These are phyloP conservation scores for Marmota monax DNA, from an alignment of 2,113 vertebrate genomes.

Conservation along the genomic window DNA sequence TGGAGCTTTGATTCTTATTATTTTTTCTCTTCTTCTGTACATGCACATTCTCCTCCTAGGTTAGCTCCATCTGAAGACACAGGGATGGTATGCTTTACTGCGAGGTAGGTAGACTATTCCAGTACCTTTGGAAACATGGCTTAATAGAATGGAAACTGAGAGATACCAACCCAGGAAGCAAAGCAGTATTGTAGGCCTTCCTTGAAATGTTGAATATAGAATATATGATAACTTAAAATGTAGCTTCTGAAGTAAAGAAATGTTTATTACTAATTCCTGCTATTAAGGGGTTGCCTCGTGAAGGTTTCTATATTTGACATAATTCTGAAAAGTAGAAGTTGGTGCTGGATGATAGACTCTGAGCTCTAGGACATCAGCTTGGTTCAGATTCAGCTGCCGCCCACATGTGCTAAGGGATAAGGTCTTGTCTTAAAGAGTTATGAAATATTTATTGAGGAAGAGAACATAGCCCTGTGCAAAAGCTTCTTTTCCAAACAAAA, in stretches of 20 bases:
- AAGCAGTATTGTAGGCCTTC: not conserved
- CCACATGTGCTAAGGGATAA: not conserved
- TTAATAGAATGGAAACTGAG: not conserved
- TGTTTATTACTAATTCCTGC: not conserved
- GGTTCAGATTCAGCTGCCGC: slow-evolving; percentile 14
- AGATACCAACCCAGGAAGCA: not conserved
- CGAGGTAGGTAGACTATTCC: not conserved
- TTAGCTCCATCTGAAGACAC: not conserved
- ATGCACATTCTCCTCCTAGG: not conserved
- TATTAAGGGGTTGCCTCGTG: not conserved
- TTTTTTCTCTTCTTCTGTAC: not conserved
- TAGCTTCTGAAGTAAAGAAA: slow-evolving; percentile 2
- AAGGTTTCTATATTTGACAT: not conserved
- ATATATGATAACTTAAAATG: not conserved
- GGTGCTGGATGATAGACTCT: not conserved
- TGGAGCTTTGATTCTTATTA: not conserved
- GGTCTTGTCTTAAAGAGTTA: not conserved
- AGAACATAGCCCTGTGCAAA: slow-evolving; percentile 35
- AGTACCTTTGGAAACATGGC: not conserved
- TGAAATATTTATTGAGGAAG: slow-evolving; percentile 70
- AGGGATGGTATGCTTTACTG: not conserved
- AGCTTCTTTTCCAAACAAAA: slow-evolving; percentile 70
- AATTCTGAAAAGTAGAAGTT: slow-evolving; percentile 15
- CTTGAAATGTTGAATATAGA: not conserved
- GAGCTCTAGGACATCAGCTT: not conserved